Percentiles rank a stretch among this genome's conserved stretches.
Evolutionary conservation across 2,113 vertebrate genomes (phyloP).

Genomic region (Micronycteris hirsuta): DNA sequence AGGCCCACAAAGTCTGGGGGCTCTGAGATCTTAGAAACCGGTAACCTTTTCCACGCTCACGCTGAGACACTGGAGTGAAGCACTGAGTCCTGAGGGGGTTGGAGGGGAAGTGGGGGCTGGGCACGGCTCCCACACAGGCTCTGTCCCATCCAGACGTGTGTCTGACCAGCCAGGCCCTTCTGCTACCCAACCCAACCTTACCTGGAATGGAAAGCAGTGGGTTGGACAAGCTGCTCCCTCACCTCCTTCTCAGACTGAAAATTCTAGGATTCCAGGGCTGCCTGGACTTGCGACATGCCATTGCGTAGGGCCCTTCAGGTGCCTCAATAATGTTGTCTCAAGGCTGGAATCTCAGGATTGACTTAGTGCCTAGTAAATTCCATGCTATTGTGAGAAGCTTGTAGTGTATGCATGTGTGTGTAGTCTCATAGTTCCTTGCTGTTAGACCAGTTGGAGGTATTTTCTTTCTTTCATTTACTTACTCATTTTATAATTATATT

Average conservation of each 20-base stretch:
- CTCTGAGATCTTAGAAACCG: not conserved
- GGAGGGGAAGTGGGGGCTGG: not conserved
- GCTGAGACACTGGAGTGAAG: not conserved
- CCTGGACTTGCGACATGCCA: not conserved
- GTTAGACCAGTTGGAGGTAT: not conserved
- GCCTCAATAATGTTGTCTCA: not conserved
- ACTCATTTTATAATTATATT: slow-evolving; percentile 11
- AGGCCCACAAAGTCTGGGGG: not conserved
- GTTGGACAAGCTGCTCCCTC: not conserved
- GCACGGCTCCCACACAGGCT: not conserved
- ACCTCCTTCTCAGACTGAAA: not conserved
- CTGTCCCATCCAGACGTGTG: no score
- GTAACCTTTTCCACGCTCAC: not conserved
- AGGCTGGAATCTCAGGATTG: not conserved
- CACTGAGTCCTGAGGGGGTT: not conserved
- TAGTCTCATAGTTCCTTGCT: not conserved
- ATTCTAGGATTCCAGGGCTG: not conserved
- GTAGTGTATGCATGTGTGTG: no score
- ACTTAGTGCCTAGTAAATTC: not conserved
- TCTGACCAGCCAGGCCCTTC: not conserved
- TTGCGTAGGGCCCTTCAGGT: not conserved
- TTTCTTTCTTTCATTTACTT: not conserved
- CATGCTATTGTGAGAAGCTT: not conserved
- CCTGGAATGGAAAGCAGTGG: not conserved
- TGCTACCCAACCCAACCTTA: not conserved